Evolutionary conservation across 2,888 invertebrate genomes (phyloP).

Genomic region (Ochropacha duplaris): DNA sequence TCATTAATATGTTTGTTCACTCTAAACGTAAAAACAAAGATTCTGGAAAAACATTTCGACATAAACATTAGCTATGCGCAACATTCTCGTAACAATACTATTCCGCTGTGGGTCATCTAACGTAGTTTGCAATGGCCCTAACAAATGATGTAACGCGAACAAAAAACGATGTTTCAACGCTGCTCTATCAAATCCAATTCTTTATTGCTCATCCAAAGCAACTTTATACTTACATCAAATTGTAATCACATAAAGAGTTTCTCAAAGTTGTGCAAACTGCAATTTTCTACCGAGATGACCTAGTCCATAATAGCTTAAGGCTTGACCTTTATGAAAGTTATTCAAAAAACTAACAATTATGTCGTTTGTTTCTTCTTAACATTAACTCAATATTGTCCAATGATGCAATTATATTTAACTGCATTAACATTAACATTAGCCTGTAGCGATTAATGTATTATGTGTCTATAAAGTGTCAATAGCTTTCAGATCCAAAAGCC

Average conservation of each 20-base stretch:
- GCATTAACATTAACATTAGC: background rate
- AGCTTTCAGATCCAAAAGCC: no score
- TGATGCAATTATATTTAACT: background rate
- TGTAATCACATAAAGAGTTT: background rate
- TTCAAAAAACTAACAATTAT: background rate
- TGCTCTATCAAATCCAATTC: background rate
- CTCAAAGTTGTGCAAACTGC: background rate
- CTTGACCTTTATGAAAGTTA: background rate
- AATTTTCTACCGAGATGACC: background rate
- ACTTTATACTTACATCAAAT: background rate
- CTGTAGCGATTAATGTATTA: background rate
- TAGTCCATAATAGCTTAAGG: background rate
- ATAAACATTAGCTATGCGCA: background rate
- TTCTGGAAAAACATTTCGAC: background rate
- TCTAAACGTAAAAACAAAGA: background rate
- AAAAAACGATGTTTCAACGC: constrained; percentile 2
- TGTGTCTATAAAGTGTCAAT: background rate
- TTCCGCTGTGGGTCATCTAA: background rate
- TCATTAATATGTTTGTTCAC: background rate
- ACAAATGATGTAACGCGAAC: background rate
- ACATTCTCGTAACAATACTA: background rate
- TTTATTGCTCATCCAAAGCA: background rate
- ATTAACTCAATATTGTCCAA: background rate
- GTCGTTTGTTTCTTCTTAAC: background rate
- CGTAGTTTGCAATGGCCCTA: background rate